phyloP scores from a whole-genome alignment of 1,140 invertebrate species.

The Pararge aegeria region DNA sequence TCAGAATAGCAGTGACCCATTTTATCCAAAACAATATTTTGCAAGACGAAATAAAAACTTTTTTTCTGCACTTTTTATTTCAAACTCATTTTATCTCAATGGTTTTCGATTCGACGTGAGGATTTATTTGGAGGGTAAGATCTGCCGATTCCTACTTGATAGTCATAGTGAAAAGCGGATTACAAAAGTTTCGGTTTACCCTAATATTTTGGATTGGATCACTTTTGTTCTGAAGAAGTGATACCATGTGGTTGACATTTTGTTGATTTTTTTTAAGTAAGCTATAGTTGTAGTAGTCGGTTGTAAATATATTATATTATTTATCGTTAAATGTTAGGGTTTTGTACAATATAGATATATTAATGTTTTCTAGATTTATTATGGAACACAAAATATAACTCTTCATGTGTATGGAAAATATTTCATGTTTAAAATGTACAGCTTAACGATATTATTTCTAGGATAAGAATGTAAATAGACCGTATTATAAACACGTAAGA shows the following conservation, averaged over 20 bases:
- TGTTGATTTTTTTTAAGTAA: slow-evolving; percentile 13
- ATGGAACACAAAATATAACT: slow-evolving; percentile 21
- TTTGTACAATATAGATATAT: slow-evolving; percentile 26
- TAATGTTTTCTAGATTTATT: slow-evolving; percentile 19
- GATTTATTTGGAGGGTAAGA: no score
- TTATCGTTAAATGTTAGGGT: slow-evolving; percentile 17
- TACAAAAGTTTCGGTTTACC: no score
- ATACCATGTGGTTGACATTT: slow-evolving; percentile 12
- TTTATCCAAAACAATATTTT: not conserved
- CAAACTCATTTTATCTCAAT: no score
- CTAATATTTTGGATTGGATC: not conserved
- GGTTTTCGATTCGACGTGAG: no score
- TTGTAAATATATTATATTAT: slow-evolving; percentile 27
- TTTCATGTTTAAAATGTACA: slow-evolving; percentile 25
- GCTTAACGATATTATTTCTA: slow-evolving; percentile 10
- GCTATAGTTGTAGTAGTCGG: slow-evolving; percentile 7
- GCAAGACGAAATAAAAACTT: no score
- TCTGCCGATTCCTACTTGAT: no score
- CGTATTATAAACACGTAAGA: slow-evolving; percentile 21
- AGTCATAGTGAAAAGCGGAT: no score
- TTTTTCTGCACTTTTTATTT: no score
- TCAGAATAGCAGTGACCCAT: not conserved
- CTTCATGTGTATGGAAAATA: slow-evolving; percentile 12
- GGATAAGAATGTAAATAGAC: slow-evolving; percentile 19
- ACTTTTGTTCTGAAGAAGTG: not conserved